phyloP scores from a whole-genome alignment of 92 coral and sea anemone species.

The Bergia sp. region DNA sequence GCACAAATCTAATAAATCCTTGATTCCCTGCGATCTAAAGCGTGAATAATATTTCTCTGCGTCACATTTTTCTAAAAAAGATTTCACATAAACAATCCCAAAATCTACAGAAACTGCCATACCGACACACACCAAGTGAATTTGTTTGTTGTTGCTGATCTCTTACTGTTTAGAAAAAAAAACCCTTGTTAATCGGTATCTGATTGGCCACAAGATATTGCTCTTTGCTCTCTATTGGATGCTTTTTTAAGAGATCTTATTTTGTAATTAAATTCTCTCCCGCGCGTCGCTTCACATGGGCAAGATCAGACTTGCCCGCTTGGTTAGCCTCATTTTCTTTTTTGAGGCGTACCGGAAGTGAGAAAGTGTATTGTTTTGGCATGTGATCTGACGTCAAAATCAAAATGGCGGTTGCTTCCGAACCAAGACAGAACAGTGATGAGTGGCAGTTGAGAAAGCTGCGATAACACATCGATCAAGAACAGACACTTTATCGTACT shows the following conservation, averaged over 20 bases:
- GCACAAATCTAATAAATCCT: neutral
- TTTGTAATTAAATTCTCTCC: neutral
- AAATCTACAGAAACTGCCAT: conserved; percentile 18
- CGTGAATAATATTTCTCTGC: conserved; percentile 3
- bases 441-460: no score
- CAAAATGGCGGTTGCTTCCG: neutral
- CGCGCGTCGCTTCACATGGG: conserved; percentile 15
- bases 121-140: neutral
- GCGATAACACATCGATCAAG: no score
- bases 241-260: neutral
- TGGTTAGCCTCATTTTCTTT: neutral
- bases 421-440: no score
- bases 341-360: neutral
- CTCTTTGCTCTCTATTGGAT: neutral
- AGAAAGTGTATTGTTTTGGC: neutral
- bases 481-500: no score
- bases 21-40: conserved; percentile 5
- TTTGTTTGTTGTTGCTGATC: neutral
- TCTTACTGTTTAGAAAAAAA: neutral
- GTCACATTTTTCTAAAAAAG: conserved; percentile 15
- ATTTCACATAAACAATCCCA: conserved; percentile 11
- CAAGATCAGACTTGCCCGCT: conserved; percentile 19
- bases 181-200: neutral
- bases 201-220: neutral
- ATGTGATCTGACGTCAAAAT: neutral